These are phyloP conservation scores for Oryctolagus cuniculus DNA, from an alignment of 2,113 vertebrate species.

Conservation along the genomic window DNA sequence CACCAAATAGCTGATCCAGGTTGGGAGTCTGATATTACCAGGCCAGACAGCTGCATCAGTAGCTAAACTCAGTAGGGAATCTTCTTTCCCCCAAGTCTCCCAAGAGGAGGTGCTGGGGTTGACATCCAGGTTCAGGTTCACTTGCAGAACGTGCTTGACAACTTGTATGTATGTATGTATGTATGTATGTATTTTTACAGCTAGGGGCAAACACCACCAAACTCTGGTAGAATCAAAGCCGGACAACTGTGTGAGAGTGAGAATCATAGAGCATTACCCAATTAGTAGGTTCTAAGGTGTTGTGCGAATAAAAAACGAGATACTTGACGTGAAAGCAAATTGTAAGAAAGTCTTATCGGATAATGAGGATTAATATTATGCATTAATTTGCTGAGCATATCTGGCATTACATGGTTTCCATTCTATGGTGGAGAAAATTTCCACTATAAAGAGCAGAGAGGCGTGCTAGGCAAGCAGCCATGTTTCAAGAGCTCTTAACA, in stretches of 20 bases:
- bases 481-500: conserved; percentile 19
- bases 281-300: not conserved
- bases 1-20: not conserved
- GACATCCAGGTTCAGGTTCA: not conserved
- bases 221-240: not conserved
- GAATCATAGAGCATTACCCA: not conserved
- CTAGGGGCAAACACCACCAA: not conserved
- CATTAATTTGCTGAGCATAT: not conserved
- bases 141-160: not conserved
- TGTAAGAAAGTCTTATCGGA: not conserved
- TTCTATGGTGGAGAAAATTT: not conserved
- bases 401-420: not conserved
- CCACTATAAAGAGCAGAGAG: not conserved
- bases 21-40: not conserved
- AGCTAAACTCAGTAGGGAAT: not conserved
- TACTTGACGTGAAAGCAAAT: not conserved
- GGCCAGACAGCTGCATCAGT: not conserved
- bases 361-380: not conserved
- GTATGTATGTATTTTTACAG: not conserved
- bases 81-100: not conserved
- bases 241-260: not conserved
- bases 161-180: not conserved
- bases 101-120: not conserved
- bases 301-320: not conserved
- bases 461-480: not conserved